Evolutionary conservation across 2,888 invertebrate species (phyloP).

Genomic region (Pterostichus niger): DNA sequence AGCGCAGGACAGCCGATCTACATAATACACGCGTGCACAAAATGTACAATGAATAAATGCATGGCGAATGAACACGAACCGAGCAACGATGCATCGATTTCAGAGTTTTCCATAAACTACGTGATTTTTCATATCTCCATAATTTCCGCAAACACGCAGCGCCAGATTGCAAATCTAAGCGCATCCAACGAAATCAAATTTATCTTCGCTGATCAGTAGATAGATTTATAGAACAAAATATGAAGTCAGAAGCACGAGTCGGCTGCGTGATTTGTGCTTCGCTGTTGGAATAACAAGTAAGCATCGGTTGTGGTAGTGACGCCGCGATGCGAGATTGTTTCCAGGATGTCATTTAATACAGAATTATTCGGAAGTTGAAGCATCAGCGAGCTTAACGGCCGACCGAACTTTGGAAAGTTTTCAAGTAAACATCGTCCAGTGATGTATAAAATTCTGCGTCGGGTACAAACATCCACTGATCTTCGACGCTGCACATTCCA

Average conservation of each 20-base stretch:
- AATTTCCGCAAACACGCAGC: slow-evolving; percentile 63
- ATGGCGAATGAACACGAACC: slow-evolving; percentile 47
- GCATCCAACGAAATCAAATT: slow-evolving; percentile 37
- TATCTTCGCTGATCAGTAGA: slow-evolving; percentile 21
- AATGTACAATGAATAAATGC: slow-evolving; percentile 66
- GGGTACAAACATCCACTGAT: slow-evolving; percentile 56
- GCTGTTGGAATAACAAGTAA: slow-evolving; percentile 52
- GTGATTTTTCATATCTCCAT: slow-evolving; percentile 67
- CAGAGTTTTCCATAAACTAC: slow-evolving; percentile 63
- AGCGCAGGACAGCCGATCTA: slow-evolving; percentile 33
- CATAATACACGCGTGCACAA: slow-evolving; percentile 62
- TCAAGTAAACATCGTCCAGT: slow-evolving; percentile 67
- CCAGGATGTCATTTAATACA: slow-evolving; percentile 64
- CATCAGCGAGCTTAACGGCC: slow-evolving; percentile 44
- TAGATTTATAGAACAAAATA: slow-evolving; percentile 48
- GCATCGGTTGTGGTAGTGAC: slow-evolving; percentile 17
- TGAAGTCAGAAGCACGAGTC: slow-evolving; percentile 3
- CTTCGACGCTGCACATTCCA: slow-evolving; percentile 20
- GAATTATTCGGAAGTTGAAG: slow-evolving; percentile 60
- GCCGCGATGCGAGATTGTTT: slow-evolving; percentile 53
- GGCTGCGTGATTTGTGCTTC: slow-evolving; percentile 51
- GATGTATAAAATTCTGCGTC: slow-evolving; percentile 65
- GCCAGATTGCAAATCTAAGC: slow-evolving; percentile 57
- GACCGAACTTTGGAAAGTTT: slow-evolving; percentile 66
- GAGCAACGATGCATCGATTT: slow-evolving; percentile 47